Evolutionary conservation across 2,113 vertebrate species (phyloP), one percentile per base, ranked within the genome.

Genomic region (Phoxinus phoxinus): DNA sequence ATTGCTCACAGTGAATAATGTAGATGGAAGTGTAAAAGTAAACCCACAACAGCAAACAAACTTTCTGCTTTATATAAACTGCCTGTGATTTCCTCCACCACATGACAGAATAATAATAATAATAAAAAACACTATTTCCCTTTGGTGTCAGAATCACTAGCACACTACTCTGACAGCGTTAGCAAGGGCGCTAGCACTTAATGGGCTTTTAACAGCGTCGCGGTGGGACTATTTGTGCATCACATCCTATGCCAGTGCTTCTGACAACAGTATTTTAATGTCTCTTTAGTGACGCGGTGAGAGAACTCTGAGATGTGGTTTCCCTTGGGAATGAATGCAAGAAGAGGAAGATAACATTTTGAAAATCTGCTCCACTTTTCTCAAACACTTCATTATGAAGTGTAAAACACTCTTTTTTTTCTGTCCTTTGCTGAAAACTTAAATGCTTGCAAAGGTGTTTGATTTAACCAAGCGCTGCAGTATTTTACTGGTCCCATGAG

Each of bases 161-260:
- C 46, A 93, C 91, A 84, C 91, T 89, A 88, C 90, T 63, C 91
- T 90, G 91, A 90, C 87, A 86, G 91, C 37, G 48, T 84, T 87
- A 84, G 91, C 89, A 87, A 83, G 71, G 0, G 87, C 85, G 89
- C 58, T 91, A 86, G 91, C 81, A 92, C 93, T 91, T 91, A 93
- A 94, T 87, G 93, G 95, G 91, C 93, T 92, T 94, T 94, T 91
- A 91, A 92, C 90, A 93, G 92, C 85, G 41, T 88, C 61, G 88
- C 91, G 89, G 90, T 85, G 91, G 93, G 85, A 94, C 91, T 93
- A 93, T 93, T 92, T 94, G 94, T 92, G 93, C 90, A 89, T 91
- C 92, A 93, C 93, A 67, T 89, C 91, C 89, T 84, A 88, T 58
- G 89, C 89, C 63, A 32, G 74, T 13, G 88, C 79, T 85, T 93